phyloP scores from a whole-genome alignment of 2,113 vertebrate species.

The Ameiurus melas region DNA sequence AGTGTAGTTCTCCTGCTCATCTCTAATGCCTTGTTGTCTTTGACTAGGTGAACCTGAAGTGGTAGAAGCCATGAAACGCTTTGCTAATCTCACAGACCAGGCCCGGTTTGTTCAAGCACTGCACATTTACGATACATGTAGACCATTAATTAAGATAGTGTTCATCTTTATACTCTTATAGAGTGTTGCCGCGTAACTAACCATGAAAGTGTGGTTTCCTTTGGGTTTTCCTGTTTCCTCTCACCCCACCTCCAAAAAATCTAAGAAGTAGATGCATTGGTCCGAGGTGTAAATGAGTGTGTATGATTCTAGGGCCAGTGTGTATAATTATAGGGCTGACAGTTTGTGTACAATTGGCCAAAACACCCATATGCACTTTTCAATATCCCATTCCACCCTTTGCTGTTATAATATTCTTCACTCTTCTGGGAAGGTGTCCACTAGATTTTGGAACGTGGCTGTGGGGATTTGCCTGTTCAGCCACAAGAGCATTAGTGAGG shows the following conservation, averaged over 20 bases:
- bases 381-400: background rate
- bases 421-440: background rate
- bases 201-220: background rate
- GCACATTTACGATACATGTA: background rate
- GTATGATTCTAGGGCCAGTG: background rate
- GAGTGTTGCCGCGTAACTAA: too few species aligned
- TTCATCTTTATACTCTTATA: background rate
- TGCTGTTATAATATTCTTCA: background rate
- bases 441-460: background rate
- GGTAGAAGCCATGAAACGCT: slow-evolving; percentile 74
- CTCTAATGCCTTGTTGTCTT: background rate
- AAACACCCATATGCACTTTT: background rate
- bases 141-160: background rate
- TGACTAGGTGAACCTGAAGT: slow-evolving; percentile 72
- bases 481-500: background rate
- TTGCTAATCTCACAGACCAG: slow-evolving; percentile 77
- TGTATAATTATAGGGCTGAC: too few species aligned
- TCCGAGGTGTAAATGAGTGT: background rate
- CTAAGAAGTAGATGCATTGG: background rate
- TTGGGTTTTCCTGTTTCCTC: background rate
- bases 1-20: background rate
- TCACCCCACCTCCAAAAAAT: background rate
- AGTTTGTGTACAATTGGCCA: background rate
- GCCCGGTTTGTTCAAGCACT: slow-evolving; percentile 67
- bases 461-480: too few species aligned